These are phyloP conservation scores for Cydia amplana DNA, from an alignment of 1,140 invertebrate species.

Conservation along the genomic window DNA sequence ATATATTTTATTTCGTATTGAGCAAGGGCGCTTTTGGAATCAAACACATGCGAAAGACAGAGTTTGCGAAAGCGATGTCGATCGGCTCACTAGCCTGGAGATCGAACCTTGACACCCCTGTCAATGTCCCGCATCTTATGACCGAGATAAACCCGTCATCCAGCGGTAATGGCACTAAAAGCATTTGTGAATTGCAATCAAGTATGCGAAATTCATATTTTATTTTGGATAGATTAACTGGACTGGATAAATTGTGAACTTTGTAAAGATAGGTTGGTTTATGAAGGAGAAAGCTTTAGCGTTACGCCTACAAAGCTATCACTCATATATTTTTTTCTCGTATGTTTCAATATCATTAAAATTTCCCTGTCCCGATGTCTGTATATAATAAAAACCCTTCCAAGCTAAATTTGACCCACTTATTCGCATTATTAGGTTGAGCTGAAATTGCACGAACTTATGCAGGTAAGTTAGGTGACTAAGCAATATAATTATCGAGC, in stretches of 20 bases:
- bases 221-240: constrained; percentile 26
- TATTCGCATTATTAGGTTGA: no score
- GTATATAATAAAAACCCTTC: no score
- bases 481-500: no score
- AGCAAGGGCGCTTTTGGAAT: not conserved
- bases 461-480: no score
- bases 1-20: not conserved
- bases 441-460: no score
- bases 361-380: no score
- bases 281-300: not conserved
- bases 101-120: constrained; percentile 55
- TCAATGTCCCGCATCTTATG: constrained; percentile 55
- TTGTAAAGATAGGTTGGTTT: constrained; percentile 18
- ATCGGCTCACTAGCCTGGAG: constrained; percentile 41
- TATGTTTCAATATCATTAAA: not conserved
- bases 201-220: constrained; percentile 33
- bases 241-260: constrained; percentile 24
- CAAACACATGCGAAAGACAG: not conserved
- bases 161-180: constrained; percentile 48
- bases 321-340: not conserved
- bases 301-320: not conserved
- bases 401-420: no score
- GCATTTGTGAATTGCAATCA: constrained; percentile 56
- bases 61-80: not conserved
- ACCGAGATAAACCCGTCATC: constrained; percentile 58